Base-by-base conservation (phyloP, 2,888 invertebrate species). In the Osmoderma eremita region DNA sequence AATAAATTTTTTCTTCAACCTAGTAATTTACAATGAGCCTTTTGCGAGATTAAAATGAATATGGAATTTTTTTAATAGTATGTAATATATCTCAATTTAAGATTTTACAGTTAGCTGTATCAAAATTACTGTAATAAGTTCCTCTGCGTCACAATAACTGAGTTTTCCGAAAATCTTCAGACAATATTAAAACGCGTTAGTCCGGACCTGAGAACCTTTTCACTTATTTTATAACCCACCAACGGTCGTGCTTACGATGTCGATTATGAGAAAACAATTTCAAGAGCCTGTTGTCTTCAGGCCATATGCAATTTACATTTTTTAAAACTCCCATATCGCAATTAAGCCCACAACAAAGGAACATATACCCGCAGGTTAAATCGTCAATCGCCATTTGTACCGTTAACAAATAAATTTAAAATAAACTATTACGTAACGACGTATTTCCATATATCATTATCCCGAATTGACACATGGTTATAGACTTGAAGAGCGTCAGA, bases 371-470 rank as follows among this genome's bases (percentile, higher is more conserved):
- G 12, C 30, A 15, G 58, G 58, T 15, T 30, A 30, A 10, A 61
- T 36, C 58, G 30, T 61, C 58, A 61, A 45, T 61, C 58, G 58
- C 15, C 58, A 41, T 61, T 61, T 61, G 58, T 45, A 61, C 58
- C 58, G 49, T 58, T 65, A 65, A 50, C 65, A 65, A 56, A 65
- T 58, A 58, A 65, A 56, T 65, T 65, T 65, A 41, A 56, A 65
- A 65, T 65, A 65, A 65, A 65, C 49, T 48, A 49, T 65, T 65
- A 65, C 48, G 39, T 65, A 65, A 65, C 24, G 30, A 38, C 20
- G 24, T 42, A 61, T 49, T 58, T 65, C 56, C 49, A 65, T 65
- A 48, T 58, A 65, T 65, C 65, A 65, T 58, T 58, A 65, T 65
- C 49, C 49, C 39, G 54, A 58, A 58, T 65, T 65, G 65, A 65